Evolutionary conservation across 2,113 vertebrate genomes (phyloP).

Genomic region (Eleginops maclovinus): DNA sequence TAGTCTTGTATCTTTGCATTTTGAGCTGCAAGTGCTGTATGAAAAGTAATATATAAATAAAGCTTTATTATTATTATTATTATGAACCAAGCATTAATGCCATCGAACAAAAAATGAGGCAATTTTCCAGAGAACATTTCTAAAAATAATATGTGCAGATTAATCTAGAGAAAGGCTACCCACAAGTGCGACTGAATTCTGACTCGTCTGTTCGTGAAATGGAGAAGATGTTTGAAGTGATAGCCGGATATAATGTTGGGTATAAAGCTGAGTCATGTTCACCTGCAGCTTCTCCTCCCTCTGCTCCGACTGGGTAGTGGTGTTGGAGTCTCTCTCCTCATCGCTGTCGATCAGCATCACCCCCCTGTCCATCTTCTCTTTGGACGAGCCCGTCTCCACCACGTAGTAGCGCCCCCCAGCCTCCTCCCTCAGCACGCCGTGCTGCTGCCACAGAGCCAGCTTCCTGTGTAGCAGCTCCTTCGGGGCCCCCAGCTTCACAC

Average conservation of each 20-base stretch:
- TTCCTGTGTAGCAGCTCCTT: slow-evolving; percentile 91
- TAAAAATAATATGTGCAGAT: no score
- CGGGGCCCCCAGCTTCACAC: slow-evolving; percentile 88
- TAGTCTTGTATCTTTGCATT: no score
- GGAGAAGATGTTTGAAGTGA: no score
- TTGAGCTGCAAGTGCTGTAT: no score
- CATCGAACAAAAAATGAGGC: no score
- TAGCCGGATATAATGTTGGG: not conserved
- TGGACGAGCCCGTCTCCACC: slow-evolving; percentile 90
- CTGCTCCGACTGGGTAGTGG: slow-evolving; percentile 96
- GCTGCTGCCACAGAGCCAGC: slow-evolving; percentile 95
- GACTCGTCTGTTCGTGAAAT: no score
- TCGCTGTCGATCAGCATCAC: slow-evolving; percentile 96
- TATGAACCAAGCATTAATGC: no score
- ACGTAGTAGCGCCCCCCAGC: slow-evolving; percentile 88
- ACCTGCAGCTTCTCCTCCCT: slow-evolving; percentile 99
- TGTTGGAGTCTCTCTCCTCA: slow-evolving; percentile 95
- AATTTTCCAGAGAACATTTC: no score
- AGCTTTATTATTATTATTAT: no score
- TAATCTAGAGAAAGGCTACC: no score
- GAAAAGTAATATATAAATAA: no score
- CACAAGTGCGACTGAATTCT: no score
- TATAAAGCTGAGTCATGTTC: not conserved
- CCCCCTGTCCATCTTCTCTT: slow-evolving; percentile 88
- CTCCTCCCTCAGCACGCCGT: slow-evolving; percentile 93